A percentile compares a stretch with the other conserved stretches of the same genome.
Evolutionary conservation across 1,140 invertebrate genomes (phyloP).

Genomic region (Chelonus insularis): DNA sequence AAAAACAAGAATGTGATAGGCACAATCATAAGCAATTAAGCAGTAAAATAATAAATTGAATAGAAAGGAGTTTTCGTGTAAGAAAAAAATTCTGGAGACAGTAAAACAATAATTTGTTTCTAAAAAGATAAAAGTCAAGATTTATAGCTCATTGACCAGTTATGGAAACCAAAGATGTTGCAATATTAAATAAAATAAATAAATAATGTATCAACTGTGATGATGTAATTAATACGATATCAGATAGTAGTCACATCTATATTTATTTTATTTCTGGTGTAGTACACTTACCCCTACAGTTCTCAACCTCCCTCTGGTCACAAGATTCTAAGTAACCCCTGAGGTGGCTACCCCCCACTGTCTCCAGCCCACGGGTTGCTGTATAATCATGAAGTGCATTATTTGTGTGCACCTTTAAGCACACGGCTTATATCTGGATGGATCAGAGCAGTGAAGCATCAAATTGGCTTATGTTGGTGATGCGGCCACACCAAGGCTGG

Average conservation of each 20-base stretch:
- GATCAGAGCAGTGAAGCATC: constrained; percentile 34
- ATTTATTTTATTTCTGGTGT: too few relatives aligned
- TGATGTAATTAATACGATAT: too few relatives aligned
- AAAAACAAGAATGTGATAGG: background rate
- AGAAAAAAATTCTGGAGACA: background rate
- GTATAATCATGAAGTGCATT: constrained; percentile 29
- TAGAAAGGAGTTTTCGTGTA: background rate
- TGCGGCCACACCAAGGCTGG: constrained; percentile 23
- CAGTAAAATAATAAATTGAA: constrained; percentile 41
- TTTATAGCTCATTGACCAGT: too few relatives aligned
- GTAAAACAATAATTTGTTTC: too few relatives aligned
- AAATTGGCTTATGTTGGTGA: constrained; percentile 39
- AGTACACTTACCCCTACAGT: too few relatives aligned
- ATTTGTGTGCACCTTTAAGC: constrained; percentile 27
- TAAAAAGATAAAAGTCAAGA: too few relatives aligned
- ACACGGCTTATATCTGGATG: constrained; percentile 29
- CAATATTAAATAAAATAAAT: too few relatives aligned
- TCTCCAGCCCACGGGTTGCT: constrained; percentile 26
- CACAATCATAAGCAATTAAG: constrained; percentile 33
- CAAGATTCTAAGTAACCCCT: constrained; percentile 8
- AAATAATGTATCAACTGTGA: too few relatives aligned
- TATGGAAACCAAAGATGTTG: too few relatives aligned
- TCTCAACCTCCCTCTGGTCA: constrained; percentile 21
- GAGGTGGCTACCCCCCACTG: constrained; percentile 3
- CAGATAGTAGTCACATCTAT: too few relatives aligned